Percentiles rank a stretch among this genome's conserved stretches.
Conservation (phyloP, 2,888 invertebrate species). For the Nomada fabriciana region DNA sequence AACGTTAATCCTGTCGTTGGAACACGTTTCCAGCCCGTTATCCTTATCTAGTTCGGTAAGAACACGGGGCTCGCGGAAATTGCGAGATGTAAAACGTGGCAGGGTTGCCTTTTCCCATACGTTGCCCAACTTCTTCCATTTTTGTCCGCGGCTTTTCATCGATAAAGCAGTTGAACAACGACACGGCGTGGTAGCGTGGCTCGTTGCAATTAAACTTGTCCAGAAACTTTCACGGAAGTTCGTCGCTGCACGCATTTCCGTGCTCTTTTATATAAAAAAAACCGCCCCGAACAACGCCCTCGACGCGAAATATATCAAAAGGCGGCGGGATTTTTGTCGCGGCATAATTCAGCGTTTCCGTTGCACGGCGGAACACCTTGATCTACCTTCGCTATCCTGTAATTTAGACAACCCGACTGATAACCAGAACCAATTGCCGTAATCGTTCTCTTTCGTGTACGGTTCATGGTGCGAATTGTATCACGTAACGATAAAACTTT, state of each 20-base stretch:
- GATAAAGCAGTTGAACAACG: slow-evolving; percentile 41
- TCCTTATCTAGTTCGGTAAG: slow-evolving; percentile 1
- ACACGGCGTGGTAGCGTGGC: not conserved
- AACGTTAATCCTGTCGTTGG: not conserved
- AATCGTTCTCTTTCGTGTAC: not conserved
- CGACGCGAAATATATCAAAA: slow-evolving; percentile 23
- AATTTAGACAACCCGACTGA: not conserved
- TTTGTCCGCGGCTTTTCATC: slow-evolving; percentile 25
- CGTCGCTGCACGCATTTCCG: slow-evolving; percentile 35
- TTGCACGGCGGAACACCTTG: not conserved
- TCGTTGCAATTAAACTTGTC: slow-evolving; percentile 50
- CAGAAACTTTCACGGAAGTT: slow-evolving; percentile 65
- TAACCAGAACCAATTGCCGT: not conserved
- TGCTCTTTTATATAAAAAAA: slow-evolving; percentile 32
- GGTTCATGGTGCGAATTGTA: not conserved
- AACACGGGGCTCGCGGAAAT: slow-evolving; percentile 12
- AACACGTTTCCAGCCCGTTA: slow-evolving; percentile 15
- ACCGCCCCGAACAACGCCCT: slow-evolving; percentile 17
- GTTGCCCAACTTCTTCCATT: slow-evolving; percentile 2
- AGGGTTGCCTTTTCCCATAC: not conserved
- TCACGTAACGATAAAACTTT: too few species aligned
- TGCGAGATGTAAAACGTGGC: slow-evolving; percentile 14
- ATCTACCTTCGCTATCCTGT: not conserved
- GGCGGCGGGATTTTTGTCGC: slow-evolving; percentile 5
- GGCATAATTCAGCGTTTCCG: slow-evolving; percentile 32